These are phyloP conservation scores for Delphinus delphis DNA, from an alignment of 2,113 vertebrate species.

Conservation along the genomic window DNA sequence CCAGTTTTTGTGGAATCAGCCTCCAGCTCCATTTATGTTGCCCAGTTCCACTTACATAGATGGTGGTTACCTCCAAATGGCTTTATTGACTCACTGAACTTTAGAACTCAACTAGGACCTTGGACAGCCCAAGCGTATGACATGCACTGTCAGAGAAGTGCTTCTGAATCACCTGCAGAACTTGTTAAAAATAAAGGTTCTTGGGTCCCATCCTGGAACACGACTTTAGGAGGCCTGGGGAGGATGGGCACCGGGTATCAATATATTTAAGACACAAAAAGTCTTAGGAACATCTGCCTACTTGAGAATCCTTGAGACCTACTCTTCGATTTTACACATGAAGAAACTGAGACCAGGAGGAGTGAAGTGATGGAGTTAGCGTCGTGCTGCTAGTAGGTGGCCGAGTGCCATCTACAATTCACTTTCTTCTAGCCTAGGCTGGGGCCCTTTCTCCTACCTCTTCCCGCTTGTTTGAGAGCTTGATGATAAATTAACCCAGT, in stretches of 20 bases:
- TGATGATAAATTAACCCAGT: not conserved
- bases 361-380: fast-evolving
- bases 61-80: not conserved
- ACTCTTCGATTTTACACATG: not conserved
- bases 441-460: not conserved
- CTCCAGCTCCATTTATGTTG: not conserved
- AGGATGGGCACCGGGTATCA: not conserved
- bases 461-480: not conserved
- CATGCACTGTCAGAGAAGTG: fast-evolving
- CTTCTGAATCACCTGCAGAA: not conserved
- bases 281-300: not conserved
- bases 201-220: not conserved
- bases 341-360: not conserved
- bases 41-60: not conserved
- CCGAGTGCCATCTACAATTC: not conserved
- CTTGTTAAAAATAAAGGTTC: not conserved
- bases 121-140: not conserved
- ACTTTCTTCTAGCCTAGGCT: not conserved
- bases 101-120: not conserved
- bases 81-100: not conserved
- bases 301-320: not conserved
- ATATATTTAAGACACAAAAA: not conserved
- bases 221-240: not conserved
- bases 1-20: not conserved
- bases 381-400: not conserved